These are phyloP conservation scores for Pempheris klunzingeri DNA, from an alignment of 2,797 vertebrate species.

Conservation along the genomic window DNA sequence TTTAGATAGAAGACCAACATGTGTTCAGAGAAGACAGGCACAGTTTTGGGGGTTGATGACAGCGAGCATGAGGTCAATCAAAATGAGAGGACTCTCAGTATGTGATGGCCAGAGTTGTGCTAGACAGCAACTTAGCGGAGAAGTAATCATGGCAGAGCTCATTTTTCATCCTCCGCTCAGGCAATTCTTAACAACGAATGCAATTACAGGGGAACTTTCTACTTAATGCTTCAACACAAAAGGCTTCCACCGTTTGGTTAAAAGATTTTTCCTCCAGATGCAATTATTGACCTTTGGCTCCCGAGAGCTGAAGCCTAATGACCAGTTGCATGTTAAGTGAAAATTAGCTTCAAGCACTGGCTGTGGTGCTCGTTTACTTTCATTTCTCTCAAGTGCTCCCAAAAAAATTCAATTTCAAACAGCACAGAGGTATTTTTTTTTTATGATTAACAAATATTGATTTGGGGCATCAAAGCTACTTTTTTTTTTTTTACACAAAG, in stretches of 20 bases:
- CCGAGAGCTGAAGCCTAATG: conserved; percentile 81
- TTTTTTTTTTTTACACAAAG: conserved; percentile 63
- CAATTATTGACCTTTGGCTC: conserved; percentile 88
- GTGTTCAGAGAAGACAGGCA: conserved; percentile 45
- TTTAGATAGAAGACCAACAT: conserved; percentile 48
- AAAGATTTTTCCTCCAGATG: conserved; percentile 82
- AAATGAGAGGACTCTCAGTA: conserved; percentile 43
- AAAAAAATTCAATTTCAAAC: conserved; percentile 79
- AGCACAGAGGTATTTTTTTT: conserved; percentile 72
- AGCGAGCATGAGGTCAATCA: conserved; percentile 55
- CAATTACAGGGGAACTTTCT: conserved; percentile 79
- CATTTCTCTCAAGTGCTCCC: conserved; percentile 66
- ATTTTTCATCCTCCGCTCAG: conserved; percentile 78
- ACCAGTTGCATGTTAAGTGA: conserved; percentile 87
- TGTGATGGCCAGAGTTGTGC: conserved; percentile 62
- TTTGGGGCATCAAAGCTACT: conserved; percentile 73
- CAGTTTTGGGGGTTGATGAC: conserved; percentile 22
- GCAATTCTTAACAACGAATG: conserved; percentile 80
- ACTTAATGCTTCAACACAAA: conserved; percentile 82
- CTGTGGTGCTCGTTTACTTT: conserved; percentile 60
- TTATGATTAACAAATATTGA: conserved; percentile 85
- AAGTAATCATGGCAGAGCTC: conserved; percentile 74
- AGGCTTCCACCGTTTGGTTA: conserved; percentile 80
- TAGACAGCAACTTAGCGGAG: conserved; percentile 68
- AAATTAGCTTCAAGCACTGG: conserved; percentile 80